Evolutionary conservation across 2,888 invertebrate genomes (phyloP).

Genomic region (Tenthredo distinguenda): DNA sequence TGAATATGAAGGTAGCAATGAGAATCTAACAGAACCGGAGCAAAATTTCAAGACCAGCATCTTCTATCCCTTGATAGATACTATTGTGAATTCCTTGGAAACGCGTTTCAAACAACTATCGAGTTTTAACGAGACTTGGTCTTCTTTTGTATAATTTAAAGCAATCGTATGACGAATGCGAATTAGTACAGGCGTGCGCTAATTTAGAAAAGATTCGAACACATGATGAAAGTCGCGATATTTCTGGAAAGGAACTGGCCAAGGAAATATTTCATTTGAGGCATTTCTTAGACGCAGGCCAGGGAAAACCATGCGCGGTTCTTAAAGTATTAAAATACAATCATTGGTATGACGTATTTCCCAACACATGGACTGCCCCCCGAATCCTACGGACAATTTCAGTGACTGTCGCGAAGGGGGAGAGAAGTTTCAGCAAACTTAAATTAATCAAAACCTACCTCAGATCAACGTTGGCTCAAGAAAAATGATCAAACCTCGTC

Average conservation of each 20-base stretch:
- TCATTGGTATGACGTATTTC: not conserved
- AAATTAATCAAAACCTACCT: constrained; percentile 5
- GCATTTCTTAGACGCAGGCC: not conserved
- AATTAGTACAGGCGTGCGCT: not conserved
- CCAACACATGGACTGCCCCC: constrained; percentile 41
- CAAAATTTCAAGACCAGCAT: not conserved
- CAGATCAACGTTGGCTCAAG: constrained; percentile 34
- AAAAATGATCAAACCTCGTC: constrained; percentile 48
- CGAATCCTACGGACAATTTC: constrained; percentile 45
- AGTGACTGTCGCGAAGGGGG: constrained; percentile 30
- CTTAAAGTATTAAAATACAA: not conserved
- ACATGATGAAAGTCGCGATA: not conserved
- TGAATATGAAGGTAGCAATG: not conserved
- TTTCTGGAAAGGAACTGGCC: not conserved
- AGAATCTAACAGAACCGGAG: not conserved
- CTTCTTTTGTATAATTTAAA: not conserved
- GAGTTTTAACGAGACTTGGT: not conserved
- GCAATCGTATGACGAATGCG: no score
- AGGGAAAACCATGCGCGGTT: not conserved
- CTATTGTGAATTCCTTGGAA: not conserved
- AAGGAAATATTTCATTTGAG: not conserved
- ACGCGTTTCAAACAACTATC: not conserved
- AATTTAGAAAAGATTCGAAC: not conserved
- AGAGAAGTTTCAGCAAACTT: constrained; percentile 38
- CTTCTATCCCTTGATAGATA: constrained; percentile 3